Evolutionary conservation across 1,140 invertebrate genomes (phyloP).

Genomic region (Vanessa tameamea): DNA sequence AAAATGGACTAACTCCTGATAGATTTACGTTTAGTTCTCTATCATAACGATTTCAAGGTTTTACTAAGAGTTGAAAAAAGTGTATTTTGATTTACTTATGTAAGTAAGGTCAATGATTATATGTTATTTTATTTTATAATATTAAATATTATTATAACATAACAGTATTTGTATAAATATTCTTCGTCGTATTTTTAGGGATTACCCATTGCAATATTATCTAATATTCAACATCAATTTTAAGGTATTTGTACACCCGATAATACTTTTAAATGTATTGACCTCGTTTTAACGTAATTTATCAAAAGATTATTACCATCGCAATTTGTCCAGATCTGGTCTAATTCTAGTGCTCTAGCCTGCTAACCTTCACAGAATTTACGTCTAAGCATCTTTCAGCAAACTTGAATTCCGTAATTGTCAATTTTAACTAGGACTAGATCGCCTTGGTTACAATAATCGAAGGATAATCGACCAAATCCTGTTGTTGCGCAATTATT

Average conservation of each 20-base stretch:
- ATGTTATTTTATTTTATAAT: no score
- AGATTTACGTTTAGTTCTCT: no score
- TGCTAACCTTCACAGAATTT: not conserved
- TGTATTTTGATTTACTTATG: no score
- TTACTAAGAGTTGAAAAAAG: no score
- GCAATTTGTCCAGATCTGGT: not conserved
- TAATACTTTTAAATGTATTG: not conserved
- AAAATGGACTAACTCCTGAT: no score
- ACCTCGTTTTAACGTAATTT: constrained; percentile 6
- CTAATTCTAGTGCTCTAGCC: constrained; percentile 15
- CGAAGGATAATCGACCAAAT: not conserved
- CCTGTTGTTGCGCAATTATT: not conserved
- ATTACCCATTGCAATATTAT: no score
- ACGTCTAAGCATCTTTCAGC: not conserved
- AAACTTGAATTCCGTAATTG: constrained; percentile 3
- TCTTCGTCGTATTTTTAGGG: no score
- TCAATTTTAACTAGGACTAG: not conserved
- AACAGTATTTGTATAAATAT: no score
- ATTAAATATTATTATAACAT: no score
- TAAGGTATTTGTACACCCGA: not conserved
- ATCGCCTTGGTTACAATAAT: not conserved
- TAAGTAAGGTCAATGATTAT: no score
- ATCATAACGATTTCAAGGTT: no score
- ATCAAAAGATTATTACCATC: constrained; percentile 10
- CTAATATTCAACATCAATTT: no score